These are phyloP conservation scores for Bos taurus DNA, from an alignment of 2,113 vertebrate genomes.

Conservation along the genomic window ARS-UCD2.0 NC_037335.1:105396001-105396500, in stretches of 20 bases:
- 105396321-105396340: slow-evolving; percentile 37
- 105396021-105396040: not conserved
- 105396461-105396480: not conserved
- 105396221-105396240: slow-evolving; percentile 24
- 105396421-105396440: not conserved
- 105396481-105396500: not conserved
- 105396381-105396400: slow-evolving; percentile 56
- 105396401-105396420: not conserved
- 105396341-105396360: not conserved
- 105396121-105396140: not conserved
- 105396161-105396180: not conserved
- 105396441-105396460: slow-evolving; percentile 23
- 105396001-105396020: not conserved
- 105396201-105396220: slow-evolving; percentile 53
- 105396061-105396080: slow-evolving; percentile 43
- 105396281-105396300: not conserved
- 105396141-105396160: not conserved
- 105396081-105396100: slow-evolving; percentile 47
- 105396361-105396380: not conserved
- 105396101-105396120: slow-evolving; percentile 70
- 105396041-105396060: slow-evolving; percentile 19
- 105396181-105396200: slow-evolving; percentile 61
- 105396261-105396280: slow-evolving; percentile 43
- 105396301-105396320: not conserved
- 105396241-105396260: slow-evolving; percentile 10